Evolutionary conservation across 2,888 invertebrate genomes (phyloP).

Genomic region (Lasiommata megera): DNA sequence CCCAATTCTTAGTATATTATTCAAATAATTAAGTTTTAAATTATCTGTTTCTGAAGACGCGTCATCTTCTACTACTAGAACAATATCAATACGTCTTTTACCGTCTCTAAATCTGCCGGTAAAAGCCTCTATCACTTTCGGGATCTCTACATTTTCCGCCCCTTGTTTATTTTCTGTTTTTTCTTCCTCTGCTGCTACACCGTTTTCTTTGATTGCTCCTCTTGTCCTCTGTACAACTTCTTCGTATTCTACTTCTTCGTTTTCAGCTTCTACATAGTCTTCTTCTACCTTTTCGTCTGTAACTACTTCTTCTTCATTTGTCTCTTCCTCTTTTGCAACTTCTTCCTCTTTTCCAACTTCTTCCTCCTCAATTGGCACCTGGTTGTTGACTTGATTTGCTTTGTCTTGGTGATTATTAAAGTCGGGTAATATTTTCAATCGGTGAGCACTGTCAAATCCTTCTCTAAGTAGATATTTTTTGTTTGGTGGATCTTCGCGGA

Average conservation of each 20-base stretch:
- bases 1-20: constrained; percentile 4
- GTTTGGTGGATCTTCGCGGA: not conserved
- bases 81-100: constrained; percentile 16
- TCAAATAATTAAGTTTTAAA: constrained; percentile 4
- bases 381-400: not conserved
- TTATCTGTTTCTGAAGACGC: not conserved
- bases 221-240: not conserved
- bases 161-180: too few species aligned
- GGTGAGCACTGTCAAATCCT: not conserved
- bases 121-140: too few species aligned
- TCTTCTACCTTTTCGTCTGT: not conserved
- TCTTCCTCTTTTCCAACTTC: not conserved
- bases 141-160: too few species aligned
- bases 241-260: not conserved
- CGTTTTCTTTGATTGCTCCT: not conserved
- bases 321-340: not conserved
- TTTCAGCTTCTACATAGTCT: not conserved
- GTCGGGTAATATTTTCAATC: too few species aligned
- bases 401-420: too few species aligned
- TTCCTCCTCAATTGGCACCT: too few species aligned
- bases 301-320: not conserved
- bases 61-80: constrained; percentile 17
- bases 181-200: too few species aligned
- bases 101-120: constrained; percentile 12
- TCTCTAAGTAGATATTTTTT: not conserved